These are phyloP conservation scores for Callospermophilus lateralis DNA, from an alignment of 2,113 vertebrate species.

Conservation along the genomic window DNA sequence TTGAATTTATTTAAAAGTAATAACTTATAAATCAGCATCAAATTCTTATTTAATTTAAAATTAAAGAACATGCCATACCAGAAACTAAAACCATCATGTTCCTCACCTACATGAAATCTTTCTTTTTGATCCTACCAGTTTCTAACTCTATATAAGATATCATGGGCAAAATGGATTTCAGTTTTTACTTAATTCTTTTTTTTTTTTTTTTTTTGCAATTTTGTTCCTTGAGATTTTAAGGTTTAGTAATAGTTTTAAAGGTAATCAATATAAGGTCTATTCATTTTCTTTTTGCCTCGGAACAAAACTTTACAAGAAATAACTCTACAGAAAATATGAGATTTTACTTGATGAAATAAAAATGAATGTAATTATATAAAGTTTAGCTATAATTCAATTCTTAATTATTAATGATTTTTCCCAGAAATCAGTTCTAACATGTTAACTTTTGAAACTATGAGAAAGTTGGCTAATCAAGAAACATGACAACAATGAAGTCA, in stretches of 20 bases:
- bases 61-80: neutral
- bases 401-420: neutral
- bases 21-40: neutral
- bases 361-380: neutral
- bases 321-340: neutral
- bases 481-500: neutral
- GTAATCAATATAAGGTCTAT: neutral
- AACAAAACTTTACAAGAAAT: neutral
- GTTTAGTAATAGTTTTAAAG: neutral
- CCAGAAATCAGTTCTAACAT: neutral
- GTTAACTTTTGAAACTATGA: neutral
- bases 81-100: neutral
- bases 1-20: neutral
- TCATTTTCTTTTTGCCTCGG: neutral
- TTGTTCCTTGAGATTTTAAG: neutral
- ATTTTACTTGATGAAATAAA: constrained; percentile 13
- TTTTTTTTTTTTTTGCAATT: neutral
- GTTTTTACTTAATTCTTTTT: neutral
- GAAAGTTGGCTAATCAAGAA: neutral
- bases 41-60: neutral
- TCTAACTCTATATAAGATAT: neutral
- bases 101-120: neutral
- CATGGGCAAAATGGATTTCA: neutral
- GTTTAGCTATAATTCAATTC: neutral
- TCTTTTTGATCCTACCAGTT: neutral